Base-by-base conservation (phyloP, 2,888 invertebrate species). In the Clistopyga incitator region DNA sequence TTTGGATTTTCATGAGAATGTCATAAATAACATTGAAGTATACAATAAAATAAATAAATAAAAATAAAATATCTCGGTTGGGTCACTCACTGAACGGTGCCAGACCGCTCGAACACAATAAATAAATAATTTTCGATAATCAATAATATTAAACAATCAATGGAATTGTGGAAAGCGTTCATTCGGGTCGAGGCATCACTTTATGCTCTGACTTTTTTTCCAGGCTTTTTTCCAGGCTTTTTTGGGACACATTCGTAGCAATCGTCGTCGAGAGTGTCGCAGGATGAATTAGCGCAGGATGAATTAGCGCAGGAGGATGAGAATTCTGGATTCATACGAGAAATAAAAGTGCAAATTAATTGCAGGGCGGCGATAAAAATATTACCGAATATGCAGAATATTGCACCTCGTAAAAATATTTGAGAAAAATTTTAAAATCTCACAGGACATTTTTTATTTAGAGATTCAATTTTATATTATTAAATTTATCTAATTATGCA, bases 221-320 rank as follows among this genome's bases (percentile, higher is more conserved):
- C n/a, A n/a, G n/a, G n/a, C 29, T 29, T 29, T 29, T 29, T 29
- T 29, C 83, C 81, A 18, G 81, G 52, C 50, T 83, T 84, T 25
- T 64, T 79, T 20, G 6, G 47, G 18, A 81, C 84, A 77, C 85
- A 84, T 2, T 75, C 75, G 75, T 81, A 85, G 65, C 86, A 88
- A 18, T 88, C 86, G 67, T 85, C 86, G 79, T 85, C 86, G 79
- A 78, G 81, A 18, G 68, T 82, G 6, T 71, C 79, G 59, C 81
- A 81, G 1, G 84, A 84, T 18, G 82, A 85, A 13, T 52, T 25
- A 25, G 84, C 78, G 38, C 76, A 80, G 13, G 85, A 84, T 2
- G 86, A 81, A n/a, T n/a, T 25, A 25, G 84, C 78, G 38, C 76
- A 80, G 13, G 85, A 84, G 3, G 86, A 81, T 18, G 78, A 50